phyloP scores from a whole-genome alignment of 2,888 invertebrate species.

The Xestobium rufovillosum region DNA sequence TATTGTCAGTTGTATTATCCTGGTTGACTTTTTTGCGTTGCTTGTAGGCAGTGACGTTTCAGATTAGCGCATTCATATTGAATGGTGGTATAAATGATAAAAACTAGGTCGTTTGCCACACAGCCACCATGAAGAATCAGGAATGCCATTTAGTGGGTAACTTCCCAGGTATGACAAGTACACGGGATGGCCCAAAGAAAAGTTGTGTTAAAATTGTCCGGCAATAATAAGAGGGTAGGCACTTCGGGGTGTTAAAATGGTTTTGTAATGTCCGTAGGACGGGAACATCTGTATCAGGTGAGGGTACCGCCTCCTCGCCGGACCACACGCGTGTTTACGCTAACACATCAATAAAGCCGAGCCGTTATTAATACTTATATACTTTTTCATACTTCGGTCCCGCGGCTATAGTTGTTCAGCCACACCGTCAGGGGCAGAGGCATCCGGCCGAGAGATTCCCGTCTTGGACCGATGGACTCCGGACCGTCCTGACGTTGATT shows the following conservation, averaged over 20 bases:
- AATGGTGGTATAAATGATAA: too few relatives aligned
- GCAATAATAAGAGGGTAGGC: slow-evolving; percentile 1
- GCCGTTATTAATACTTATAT: slow-evolving; percentile 43
- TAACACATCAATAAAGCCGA: slow-evolving; percentile 42
- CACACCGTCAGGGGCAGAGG: slow-evolving; percentile 3
- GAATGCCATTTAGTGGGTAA: slow-evolving; percentile 19
- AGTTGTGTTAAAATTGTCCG: slow-evolving; percentile 1
- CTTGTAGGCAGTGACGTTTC: too few relatives aligned
- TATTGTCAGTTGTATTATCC: too few relatives aligned
- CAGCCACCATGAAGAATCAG: slow-evolving; percentile 22
- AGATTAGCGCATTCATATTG: too few relatives aligned
- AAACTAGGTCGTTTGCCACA: slow-evolving; percentile 23
- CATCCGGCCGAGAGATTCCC: too few relatives aligned
- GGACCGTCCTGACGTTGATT: slow-evolving; percentile 40
- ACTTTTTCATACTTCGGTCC: slow-evolving; percentile 41
- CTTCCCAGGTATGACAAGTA: slow-evolving; percentile 16
- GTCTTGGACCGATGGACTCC: slow-evolving; percentile 31
- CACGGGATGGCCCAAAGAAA: background rate
- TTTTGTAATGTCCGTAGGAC: slow-evolving; percentile 19
- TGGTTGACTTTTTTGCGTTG: too few relatives aligned
- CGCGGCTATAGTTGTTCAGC: slow-evolving; percentile 19
- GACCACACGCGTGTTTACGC: slow-evolving; percentile 42
- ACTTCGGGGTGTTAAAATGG: slow-evolving; percentile 33
- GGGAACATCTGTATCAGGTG: slow-evolving; percentile 36
- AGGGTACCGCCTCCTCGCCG: slow-evolving; percentile 31